These are phyloP conservation scores for Acronicta leporina DNA, from an alignment of 2,888 invertebrate genomes.

Conservation along the genomic window DNA sequence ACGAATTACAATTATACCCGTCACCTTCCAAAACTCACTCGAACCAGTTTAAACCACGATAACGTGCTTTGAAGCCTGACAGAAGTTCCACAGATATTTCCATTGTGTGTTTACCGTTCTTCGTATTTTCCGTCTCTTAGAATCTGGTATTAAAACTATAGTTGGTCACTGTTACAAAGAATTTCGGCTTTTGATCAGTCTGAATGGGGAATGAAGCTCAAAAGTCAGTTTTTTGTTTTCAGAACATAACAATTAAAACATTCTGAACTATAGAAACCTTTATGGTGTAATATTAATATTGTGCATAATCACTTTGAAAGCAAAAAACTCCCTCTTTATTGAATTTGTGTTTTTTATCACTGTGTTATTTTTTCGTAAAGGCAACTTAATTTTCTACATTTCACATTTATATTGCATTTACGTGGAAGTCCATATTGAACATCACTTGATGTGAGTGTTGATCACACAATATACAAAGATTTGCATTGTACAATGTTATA, in stretches of 20 bases:
- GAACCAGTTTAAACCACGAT: too few species aligned
- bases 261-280: background rate
- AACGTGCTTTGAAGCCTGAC: background rate
- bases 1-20: too few species aligned
- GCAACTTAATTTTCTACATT: constrained; percentile 22
- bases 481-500: constrained; percentile 9
- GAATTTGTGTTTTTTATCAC: background rate
- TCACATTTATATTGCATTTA: constrained; percentile 42
- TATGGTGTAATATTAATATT: background rate
- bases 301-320: constrained; percentile 9
- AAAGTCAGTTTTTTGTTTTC: constrained; percentile 36
- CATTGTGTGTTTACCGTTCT: constrained; percentile 13
- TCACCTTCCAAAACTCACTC: too few species aligned
- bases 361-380: constrained; percentile 10
- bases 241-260: constrained; percentile 9
- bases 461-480: constrained; percentile 37
- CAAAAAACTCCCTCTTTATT: constrained; percentile 19
- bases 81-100: constrained; percentile 26
- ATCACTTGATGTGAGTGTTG: constrained; percentile 37
- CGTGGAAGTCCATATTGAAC: constrained; percentile 39
- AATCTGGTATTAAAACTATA: constrained; percentile 8
- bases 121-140: constrained; percentile 21
- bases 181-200: constrained; percentile 30
- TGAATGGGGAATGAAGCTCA: constrained; percentile 5
- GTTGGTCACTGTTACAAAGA: constrained; percentile 2